Evolutionary conservation across 2,888 invertebrate species (phyloP).

Genomic region (Synanthedon andrenaeformis): DNA sequence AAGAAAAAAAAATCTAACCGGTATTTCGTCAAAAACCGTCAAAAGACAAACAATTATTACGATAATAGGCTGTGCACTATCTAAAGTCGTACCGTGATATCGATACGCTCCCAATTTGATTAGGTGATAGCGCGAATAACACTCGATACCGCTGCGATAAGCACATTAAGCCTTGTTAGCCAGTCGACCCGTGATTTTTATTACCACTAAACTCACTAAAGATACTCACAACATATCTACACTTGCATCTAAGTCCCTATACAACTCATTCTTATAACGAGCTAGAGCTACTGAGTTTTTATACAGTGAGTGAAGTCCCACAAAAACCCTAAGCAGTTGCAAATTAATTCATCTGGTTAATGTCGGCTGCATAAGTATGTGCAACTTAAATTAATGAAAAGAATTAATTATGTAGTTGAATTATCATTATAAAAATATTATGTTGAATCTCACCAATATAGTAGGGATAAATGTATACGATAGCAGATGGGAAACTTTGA

Average conservation of each 20-base stretch:
- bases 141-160: conserved; percentile 59
- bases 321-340: not conserved
- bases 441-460: too few relatives aligned
- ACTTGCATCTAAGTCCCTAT: conserved; percentile 19
- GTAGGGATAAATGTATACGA: too few relatives aligned
- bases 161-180: conserved; percentile 59
- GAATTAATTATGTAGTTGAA: not conserved
- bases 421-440: too few relatives aligned
- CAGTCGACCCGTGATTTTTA: conserved; percentile 62
- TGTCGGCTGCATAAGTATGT: not conserved
- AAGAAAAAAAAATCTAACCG: conserved; percentile 26
- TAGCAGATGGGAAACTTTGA: too few relatives aligned
- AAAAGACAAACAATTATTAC: conserved; percentile 66
- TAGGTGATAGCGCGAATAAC: conserved; percentile 56
- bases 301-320: not conserved
- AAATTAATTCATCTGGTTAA: not conserved
- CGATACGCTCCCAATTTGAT: conserved; percentile 66
- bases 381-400: not conserved
- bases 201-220: conserved; percentile 34
- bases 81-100: conserved; percentile 50
- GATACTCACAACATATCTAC: conserved; percentile 35
- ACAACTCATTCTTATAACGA: not conserved
- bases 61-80: conserved; percentile 55
- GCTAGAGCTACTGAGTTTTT: not conserved
- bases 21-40: conserved; percentile 40